Conservation (phyloP, 2,888 invertebrate species). For the Tipula lateralis region DNA sequence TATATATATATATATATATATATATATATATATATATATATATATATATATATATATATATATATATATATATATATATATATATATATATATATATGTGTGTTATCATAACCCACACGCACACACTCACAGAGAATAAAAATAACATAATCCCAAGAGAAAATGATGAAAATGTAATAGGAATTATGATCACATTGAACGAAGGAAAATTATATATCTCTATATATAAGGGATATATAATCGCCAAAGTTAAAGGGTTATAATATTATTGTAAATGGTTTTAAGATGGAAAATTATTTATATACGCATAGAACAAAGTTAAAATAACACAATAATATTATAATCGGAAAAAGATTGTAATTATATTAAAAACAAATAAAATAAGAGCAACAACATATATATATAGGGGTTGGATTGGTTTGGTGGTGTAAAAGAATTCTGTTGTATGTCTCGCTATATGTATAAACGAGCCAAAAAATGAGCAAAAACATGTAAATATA, state of each 20-base stretch:
- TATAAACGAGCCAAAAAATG: background rate
- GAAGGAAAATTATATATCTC: background rate
- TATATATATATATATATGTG: background rate
- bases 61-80: background rate
- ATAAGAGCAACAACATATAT: background rate
- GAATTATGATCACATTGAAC: background rate
- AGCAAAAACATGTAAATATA: constrained; percentile 12
- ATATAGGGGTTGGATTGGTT: background rate
- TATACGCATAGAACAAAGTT: background rate
- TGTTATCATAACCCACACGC: background rate
- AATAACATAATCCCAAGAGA: constrained; percentile 26
- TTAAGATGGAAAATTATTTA: constrained; percentile 11
- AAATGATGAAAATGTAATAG: constrained; percentile 26
- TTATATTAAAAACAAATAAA: constrained; percentile 24
- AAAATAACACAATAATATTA: background rate
- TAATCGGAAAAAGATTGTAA: constrained; percentile 27
- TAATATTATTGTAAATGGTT: constrained; percentile 19
- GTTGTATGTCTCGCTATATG: background rate
- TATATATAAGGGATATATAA: constrained; percentile 14
- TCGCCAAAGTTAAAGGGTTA: constrained; percentile 28
- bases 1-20: background rate
- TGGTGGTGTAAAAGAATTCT: background rate
- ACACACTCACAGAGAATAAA: background rate
- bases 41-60: background rate
- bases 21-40: background rate